Percentiles rank a stretch among this genome's conserved stretches.
These are phyloP conservation scores for Lithophane leautieri DNA, from an alignment of 2,888 invertebrate genomes.

Conservation along the genomic window DNA sequence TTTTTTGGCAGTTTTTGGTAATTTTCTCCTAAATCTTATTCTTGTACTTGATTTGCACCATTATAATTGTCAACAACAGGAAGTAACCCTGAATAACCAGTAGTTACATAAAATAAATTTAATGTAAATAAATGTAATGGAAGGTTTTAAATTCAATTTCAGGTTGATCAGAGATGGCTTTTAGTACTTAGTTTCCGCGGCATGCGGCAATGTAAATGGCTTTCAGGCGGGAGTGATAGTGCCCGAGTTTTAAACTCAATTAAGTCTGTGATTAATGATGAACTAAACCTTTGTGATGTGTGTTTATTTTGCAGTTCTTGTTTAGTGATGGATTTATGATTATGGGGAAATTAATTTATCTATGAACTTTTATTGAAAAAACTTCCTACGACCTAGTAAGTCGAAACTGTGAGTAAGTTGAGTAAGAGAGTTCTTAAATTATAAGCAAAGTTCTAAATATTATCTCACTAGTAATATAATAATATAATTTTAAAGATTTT, in stretches of 20 bases:
- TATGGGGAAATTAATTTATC: no score
- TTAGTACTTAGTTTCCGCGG: slow-evolving; percentile 4
- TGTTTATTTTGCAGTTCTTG: not conserved
- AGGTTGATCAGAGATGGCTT: slow-evolving; percentile 13
- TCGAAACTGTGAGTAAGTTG: no score
- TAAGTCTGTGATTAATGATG: slow-evolving; percentile 17
- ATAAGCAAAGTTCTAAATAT: no score
- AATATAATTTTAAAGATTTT: no score
- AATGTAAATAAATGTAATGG: not conserved
- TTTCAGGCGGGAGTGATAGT: slow-evolving; percentile 28
- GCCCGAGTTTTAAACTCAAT: slow-evolving; percentile 42
- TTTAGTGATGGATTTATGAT: no score
- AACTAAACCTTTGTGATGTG: not conserved
- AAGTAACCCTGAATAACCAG: no score
- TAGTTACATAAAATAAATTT: not conserved
- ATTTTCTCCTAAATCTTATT: not conserved
- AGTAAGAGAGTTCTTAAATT: no score
- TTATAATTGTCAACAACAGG: not conserved
- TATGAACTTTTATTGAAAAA: no score
- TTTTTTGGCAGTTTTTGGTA: no score
- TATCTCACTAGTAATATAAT: no score
- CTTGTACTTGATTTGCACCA: not conserved
- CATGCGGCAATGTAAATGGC: slow-evolving; percentile 29
- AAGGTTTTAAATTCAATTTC: no score
- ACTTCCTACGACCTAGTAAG: no score